These are phyloP conservation scores for Melanotaenia duboulayi DNA, from an alignment of 2,113 vertebrate species.

Conservation along the genomic window DNA sequence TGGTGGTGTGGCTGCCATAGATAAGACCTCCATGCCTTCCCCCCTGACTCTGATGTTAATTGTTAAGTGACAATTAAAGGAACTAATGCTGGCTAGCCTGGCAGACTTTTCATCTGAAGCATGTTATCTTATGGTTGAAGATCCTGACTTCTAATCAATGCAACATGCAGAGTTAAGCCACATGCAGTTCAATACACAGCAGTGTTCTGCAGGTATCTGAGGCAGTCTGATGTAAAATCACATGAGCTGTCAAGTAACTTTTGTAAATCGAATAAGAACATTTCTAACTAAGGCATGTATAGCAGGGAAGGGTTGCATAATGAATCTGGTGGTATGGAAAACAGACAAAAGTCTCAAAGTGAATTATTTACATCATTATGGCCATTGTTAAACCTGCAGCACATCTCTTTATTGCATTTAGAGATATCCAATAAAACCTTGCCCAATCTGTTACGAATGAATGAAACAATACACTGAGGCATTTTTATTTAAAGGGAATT, in stretches of 20 bases:
- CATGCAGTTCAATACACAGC: not conserved
- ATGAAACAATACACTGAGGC: not conserved
- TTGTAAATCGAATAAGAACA: not conserved
- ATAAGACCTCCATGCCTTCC: slow-evolving; percentile 8
- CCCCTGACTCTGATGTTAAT: not conserved
- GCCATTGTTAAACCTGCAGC: not conserved
- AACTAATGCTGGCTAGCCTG: not conserved
- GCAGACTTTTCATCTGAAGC: not conserved
- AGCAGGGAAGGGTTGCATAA: too few relatives aligned
- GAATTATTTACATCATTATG: not conserved
- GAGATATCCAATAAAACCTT: not conserved
- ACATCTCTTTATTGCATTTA: not conserved
- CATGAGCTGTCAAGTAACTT: slow-evolving; percentile 5
- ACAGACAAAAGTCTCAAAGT: not conserved
- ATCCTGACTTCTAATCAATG: not conserved
- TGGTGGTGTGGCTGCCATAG: slow-evolving; percentile 17
- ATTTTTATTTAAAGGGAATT: slow-evolving; percentile 1
- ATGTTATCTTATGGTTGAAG: not conserved
- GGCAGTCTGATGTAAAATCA: slow-evolving; percentile 15
- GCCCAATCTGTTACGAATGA: not conserved
- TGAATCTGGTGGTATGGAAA: too few relatives aligned
- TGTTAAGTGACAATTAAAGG: not conserved
- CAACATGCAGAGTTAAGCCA: not conserved
- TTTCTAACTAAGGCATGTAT: too few relatives aligned
- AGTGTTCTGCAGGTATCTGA: not conserved